A percentile compares a stretch with the other conserved stretches of the same genome.
These are phyloP conservation scores for Mastomys natalensis DNA, from an alignment of 2,113 vertebrate species.

Conservation along the genomic window DNA sequence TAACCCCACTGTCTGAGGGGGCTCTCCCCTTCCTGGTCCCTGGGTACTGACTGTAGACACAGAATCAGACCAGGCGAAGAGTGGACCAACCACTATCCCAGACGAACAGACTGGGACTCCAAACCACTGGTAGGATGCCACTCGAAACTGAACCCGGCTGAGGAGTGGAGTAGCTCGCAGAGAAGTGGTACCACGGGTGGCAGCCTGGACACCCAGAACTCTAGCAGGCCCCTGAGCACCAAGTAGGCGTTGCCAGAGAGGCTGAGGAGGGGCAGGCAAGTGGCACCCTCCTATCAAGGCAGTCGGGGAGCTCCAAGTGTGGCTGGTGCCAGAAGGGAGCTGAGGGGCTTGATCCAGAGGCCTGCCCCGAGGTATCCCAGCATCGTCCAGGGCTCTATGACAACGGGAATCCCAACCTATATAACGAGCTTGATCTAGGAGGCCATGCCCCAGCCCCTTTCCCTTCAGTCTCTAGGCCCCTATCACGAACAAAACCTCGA, in stretches of 20 bases:
- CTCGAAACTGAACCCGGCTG: too few relatives aligned
- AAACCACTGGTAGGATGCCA: too few relatives aligned
- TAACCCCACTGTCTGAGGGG: fast-evolving
- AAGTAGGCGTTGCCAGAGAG: background rate
- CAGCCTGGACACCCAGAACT: background rate
- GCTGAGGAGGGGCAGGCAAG: background rate
- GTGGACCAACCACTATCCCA: too few relatives aligned
- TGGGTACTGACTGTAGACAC: background rate
- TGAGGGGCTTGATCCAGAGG: background rate
- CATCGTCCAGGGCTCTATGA: conserved; percentile 25
- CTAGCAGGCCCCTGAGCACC: background rate
- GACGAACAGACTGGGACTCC: too few relatives aligned
- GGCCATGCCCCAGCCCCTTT: too few relatives aligned
- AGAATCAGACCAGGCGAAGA: too few relatives aligned
- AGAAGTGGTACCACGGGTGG: too few relatives aligned
- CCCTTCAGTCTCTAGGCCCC: too few relatives aligned
- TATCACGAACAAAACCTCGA: too few relatives aligned
- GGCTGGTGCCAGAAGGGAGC: background rate
- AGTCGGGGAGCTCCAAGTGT: background rate
- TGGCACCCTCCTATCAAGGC: conserved; percentile 72
- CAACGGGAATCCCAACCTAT: conserved; percentile 39
- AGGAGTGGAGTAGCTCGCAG: too few relatives aligned
- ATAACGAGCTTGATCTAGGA: too few relatives aligned
- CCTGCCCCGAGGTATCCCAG: background rate
- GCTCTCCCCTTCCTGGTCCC: background rate